Base-by-base conservation (phyloP, 2,888 invertebrate genomes). In the Ichneumoninae sp. region DNA sequence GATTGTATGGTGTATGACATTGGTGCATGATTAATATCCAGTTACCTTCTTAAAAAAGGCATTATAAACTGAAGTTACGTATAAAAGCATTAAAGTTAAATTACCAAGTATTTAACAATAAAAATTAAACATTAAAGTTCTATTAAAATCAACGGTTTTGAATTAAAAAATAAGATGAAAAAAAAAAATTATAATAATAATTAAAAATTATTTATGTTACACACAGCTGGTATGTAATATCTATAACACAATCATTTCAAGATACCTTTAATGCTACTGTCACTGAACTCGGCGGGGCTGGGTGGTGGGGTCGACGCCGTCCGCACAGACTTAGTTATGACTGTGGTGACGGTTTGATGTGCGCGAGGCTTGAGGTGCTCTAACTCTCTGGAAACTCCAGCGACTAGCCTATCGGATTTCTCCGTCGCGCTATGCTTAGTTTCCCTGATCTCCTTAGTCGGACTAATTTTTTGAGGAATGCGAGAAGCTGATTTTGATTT, bases 141-240 rank as follows among this genome's bases (percentile, higher is more conserved):
- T 65, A 88, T 90, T 91, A 92, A 92, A 91, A 90, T 92, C 2
- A 40, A 40, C 10, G 8, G 40, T 8, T 36, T 10, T 40, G 40
- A 40, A 40, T 40, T 40, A 40, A 22, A 19, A 69, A 92, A 91
- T 89, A 92, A 93, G 89, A 78, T 69, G 36, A 70, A 70, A 2
- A 40, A 40, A 40, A 16, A 19, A 74, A 82, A 65, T 40, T 10
- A 40, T 2, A 40, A 40, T 40, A 33, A 33, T 16, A 47, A 47
- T 16, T 50, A 47, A 87, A 86, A 89, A 91, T 93, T 92, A 93
- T 91, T 93, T 89, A 93, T 93, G 93, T 93, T 93, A 93, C 93
- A 93, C 93, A 93, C 93, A 93, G 93, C 93, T 93, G 92, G 93
- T 92, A 93, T 93, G 91, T 93, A 93, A 93, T 93, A 93, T 91